Evolutionary conservation across 2,113 vertebrate genomes (phyloP), one percentile per base, ranked within the genome.

Genomic region (Reinhardtius hippoglossoides): DNA sequence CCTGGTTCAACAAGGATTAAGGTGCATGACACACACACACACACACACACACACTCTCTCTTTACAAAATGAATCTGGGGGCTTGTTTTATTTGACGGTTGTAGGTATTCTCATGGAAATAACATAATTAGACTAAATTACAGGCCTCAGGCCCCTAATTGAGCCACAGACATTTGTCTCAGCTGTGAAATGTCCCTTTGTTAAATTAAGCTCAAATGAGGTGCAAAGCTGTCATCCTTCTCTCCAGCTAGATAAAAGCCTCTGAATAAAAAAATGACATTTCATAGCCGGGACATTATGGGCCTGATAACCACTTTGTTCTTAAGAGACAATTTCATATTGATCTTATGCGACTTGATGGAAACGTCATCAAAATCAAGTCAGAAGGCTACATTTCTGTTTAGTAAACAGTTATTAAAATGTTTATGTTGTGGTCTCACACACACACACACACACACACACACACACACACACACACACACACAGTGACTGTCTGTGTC

Each of bases 141-240:
- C 46, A 40, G 59, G 35, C 18, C 71, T 71, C n/a, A 46, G 70
- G 44, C 20, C 16, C 20, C 23, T 56, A 52, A 87, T 76, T 85
- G 69, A 74, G 72, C 71, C 65, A 60, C 60, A 64, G 50, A 76
- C 55, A 67, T 80, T 84, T 75, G 58, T 79, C 82, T 79, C 68
- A 73, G 73, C 68, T 86, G 71, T 81, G 23, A 80, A 77, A 76
- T 77, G 2, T 77, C 23, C 20, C 12, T 55, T 31, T 86, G 35
- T 81, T 61, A 78, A 67, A 56, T 68, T 26, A 37, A 70, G 65
- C 71, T 79, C 55, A 58, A 63, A 72, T 74, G 73, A 82, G 71
- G 67, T 69, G 66, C 44, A 66, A 44, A 44, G 14, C 67, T 71
- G 46, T 67, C 12, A 21, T 42, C 27, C 64, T 80, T 71, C 63